These are phyloP conservation scores for Stomatorhinus walkeri DNA, from an alignment of 2,797 vertebrate genomes.

Conservation along the genomic window DNA sequence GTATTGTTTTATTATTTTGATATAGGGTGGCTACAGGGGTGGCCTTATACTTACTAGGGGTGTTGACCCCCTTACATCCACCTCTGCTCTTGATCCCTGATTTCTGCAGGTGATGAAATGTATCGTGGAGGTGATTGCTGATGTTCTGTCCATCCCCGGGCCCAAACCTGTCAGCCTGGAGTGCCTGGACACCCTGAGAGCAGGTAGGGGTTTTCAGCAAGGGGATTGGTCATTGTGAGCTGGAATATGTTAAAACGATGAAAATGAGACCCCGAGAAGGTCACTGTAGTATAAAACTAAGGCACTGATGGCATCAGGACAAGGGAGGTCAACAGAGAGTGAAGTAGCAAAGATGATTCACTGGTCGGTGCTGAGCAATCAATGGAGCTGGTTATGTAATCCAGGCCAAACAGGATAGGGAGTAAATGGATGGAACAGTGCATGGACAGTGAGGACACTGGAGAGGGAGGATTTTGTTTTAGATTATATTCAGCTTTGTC, in stretches of 20 bases:
- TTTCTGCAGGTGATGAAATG: constrained; percentile 66
- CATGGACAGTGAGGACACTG: background rate
- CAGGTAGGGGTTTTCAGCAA: constrained; percentile 51
- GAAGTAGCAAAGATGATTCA: background rate
- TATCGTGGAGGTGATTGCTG: constrained; percentile 67
- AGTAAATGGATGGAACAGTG: background rate
- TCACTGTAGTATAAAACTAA: background rate
- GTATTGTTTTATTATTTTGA: background rate
- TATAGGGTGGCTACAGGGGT: background rate
- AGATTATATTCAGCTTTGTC: background rate
- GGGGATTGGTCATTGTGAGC: background rate
- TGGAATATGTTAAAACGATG: background rate
- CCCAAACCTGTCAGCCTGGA: constrained; percentile 60
- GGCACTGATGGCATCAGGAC: background rate
- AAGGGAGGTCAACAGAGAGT: background rate
- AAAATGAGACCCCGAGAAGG: no score
- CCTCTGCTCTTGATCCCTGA: background rate
- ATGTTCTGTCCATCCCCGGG: constrained; percentile 64
- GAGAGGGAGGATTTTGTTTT: background rate
- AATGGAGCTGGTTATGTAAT: background rate
- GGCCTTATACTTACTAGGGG: background rate
- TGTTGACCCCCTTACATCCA: background rate
- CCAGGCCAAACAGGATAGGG: background rate
- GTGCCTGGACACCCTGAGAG: constrained; percentile 63
- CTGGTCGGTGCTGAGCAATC: background rate